A percentile compares a stretch with the other conserved stretches of the same genome.
Evolutionary conservation across 2,888 invertebrate species (phyloP).

Genomic region (Mythimna vitellina): DNA sequence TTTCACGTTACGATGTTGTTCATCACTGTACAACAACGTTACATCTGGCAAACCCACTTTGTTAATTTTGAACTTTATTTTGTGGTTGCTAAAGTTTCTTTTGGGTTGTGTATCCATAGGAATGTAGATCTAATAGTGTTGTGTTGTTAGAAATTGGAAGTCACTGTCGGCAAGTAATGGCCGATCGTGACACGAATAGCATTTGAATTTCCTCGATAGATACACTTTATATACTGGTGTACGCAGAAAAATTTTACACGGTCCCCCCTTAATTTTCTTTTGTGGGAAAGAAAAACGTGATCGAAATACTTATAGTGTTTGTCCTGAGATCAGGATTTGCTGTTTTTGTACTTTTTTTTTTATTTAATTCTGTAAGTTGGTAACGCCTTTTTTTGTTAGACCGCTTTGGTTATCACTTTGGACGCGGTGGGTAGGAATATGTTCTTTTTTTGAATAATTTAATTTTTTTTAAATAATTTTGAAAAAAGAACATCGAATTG

Average conservation of each 20-base stretch:
- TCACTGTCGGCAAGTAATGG: slow-evolving; percentile 90
- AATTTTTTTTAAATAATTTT: too few species aligned
- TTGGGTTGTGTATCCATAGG: slow-evolving; percentile 48
- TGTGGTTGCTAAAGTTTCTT: slow-evolving; percentile 45
- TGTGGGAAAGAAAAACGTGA: slow-evolving; percentile 79
- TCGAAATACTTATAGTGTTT: slow-evolving; percentile 74
- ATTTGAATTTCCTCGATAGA: slow-evolving; percentile 84
- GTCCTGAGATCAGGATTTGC: slow-evolving; percentile 47
- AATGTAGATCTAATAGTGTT: slow-evolving; percentile 70
- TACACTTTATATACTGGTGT: slow-evolving; percentile 73
- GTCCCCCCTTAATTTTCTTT: slow-evolving; percentile 82
- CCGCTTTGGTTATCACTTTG: not conserved
- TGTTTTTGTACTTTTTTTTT: slow-evolving; percentile 57
- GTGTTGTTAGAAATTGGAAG: slow-evolving; percentile 86
- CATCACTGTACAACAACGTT: slow-evolving; percentile 54
- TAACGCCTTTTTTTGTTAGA: slow-evolving; percentile 22
- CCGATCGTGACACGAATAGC: slow-evolving; percentile 87
- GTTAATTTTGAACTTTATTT: slow-evolving; percentile 57
- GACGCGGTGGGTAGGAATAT: not conserved
- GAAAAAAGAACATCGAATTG: too few species aligned
- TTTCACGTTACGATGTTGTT: slow-evolving; percentile 83
- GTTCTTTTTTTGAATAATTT: not conserved
- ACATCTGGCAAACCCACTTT: slow-evolving; percentile 37
- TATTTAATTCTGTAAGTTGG: slow-evolving; percentile 58
- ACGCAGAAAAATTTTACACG: slow-evolving; percentile 78